Base-by-base conservation (phyloP, 2,797 vertebrate genomes). In the Myotis myotis region DNA sequence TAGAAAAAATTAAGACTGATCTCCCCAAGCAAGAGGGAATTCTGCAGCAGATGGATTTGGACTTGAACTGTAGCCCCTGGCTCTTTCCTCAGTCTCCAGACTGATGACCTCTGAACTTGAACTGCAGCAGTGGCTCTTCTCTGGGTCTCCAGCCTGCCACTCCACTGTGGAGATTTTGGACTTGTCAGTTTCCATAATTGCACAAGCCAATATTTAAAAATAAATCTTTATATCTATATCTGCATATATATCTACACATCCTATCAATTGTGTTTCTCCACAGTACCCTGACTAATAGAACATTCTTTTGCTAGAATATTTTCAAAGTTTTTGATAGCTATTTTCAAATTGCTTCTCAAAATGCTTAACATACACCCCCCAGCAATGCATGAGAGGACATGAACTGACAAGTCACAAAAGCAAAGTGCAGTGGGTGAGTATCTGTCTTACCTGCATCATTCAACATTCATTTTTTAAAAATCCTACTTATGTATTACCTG, bases 261-360 rank as follows among this genome's bases (percentile, higher is more conserved):
- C 8, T 74, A 60, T 74, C 30, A 33, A 57, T 30, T 85, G 20
- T 68, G 22, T 44, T 87, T 81, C 36, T 86, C 47, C 74, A 66
- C 22, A 88, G 49, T 89, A 60, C 11, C 13, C 25, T 53, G 25
- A 75, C 30, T 71, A 38, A 57, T 76, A 74, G 47, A 33, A 71
- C 8, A 64, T 86, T 91, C 11, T 87, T 6, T 87, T 30, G 23
- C 22, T 51, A 44, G 57, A 79, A 44, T 75, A 49, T 84, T 92
- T 95, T 79, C 25, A 49, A 92, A 87, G 71, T 38, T 94, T 93
- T 81, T 93, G n/a, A 78, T 72, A 81, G 44, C 33, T 76, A 33
- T 68, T 94, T 96, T 83, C 33, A 49, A 71, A 95, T 80, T 38
- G 38, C 76, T 89, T 93, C 85, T 79, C 72, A 36, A 82, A 87